Base-by-base conservation (phyloP, 92 coral and sea anemone genomes). In the Palythoa grandiflora region DNA sequence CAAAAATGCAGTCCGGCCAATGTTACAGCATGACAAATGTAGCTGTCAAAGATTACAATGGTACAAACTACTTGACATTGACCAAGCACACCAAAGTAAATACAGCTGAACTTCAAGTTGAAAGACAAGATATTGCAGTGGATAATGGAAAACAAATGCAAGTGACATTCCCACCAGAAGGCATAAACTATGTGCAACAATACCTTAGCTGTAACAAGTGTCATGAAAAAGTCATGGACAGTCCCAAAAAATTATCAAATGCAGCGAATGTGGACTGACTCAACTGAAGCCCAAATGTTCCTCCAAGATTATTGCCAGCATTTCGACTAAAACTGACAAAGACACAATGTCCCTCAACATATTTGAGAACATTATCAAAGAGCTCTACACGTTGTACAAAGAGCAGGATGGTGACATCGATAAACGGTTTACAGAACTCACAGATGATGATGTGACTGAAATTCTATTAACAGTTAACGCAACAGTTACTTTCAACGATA, bases 121-220 rank as follows among this genome's bases (percentile, higher is more conserved):
- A 35, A 83, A 75, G 89, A 74, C 83, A 86, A 48, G 89, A 86
- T 74, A 52, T 65, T 52, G 83, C 53, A 86, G 55, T 44, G 47
- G 71, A 59, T 35, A 86, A 55, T 73, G 74, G n/a, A 61, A 72
- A 76, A 39, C 84, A 86, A 38, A 73, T 54, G 80, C 51, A 75
- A 59, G 89, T 86, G 89, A 50, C 89, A 86, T 68, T 87, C 55
- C 86, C 86, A 87, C 90, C 80, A 87, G 90, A 78, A 13, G 90
- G 86, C 61, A 87, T 78, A 14, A 87, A 78, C 53, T 87, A 87
- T 68, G 86, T 87, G 14, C 90, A 87, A 55, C 84, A 78, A 48
- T 87, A 77, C 85, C 68, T 78, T 37, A 66, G 85, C 71, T 87
- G 90, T 71, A 87, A 87, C 90, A 87, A 87, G 85, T 87, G 79